phyloP scores from a whole-genome alignment of 2,797 vertebrate species.

The Cryptoprocta ferox region DNA sequence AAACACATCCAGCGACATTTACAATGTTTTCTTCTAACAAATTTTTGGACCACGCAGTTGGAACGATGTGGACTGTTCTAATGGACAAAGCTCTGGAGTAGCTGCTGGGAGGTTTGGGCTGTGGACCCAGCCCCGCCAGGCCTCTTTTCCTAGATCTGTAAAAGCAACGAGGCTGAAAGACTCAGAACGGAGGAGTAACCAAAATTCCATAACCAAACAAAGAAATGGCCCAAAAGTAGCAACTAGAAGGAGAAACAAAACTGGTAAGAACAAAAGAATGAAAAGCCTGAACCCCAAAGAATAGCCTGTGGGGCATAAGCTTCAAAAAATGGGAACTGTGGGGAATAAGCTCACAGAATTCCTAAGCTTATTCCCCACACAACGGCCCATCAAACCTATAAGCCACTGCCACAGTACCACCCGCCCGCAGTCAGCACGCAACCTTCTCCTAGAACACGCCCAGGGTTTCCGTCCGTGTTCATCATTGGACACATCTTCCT shows the following conservation, averaged over 20 bases:
- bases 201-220: neutral
- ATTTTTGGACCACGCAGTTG: neutral
- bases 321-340: too few species aligned
- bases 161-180: neutral
- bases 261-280: neutral
- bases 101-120: neutral
- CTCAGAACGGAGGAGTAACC: neutral
- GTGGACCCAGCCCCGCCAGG: neutral
- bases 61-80: neutral
- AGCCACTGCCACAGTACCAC: neutral
- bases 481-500: neutral
- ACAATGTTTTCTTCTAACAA: neutral
- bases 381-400: neutral
- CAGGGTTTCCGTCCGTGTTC: accelerated
- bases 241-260: constrained; percentile 9
- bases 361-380: neutral
- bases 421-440: neutral
- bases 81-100: neutral
- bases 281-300: neutral
- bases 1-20: neutral
- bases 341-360: too few species aligned
- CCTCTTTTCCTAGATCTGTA: neutral
- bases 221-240: neutral
- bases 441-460: neutral
- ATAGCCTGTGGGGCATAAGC: neutral